Base-by-base conservation (phyloP, 2,797 vertebrate genomes). In the Artibeus jamaicensis region DNA sequence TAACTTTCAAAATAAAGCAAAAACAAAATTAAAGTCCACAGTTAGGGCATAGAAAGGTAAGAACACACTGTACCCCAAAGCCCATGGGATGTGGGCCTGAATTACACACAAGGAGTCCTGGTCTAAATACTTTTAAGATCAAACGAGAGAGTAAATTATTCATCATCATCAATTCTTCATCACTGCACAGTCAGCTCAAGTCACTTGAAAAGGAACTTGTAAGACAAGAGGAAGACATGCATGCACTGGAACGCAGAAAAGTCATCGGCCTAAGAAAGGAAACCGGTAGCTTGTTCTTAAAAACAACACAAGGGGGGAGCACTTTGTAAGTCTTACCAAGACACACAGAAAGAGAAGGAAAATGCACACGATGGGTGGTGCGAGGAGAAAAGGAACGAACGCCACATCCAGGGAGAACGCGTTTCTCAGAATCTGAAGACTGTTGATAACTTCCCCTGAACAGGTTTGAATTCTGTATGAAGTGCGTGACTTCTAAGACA, bases 401-500 rank as follows among this genome's bases (percentile, higher is more conserved):
- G 50, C 37, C 57, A 19, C 76, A 70, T 76, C 39, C 26, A 70
- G 62, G 62, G 73, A 39, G 82, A 91, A 65, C 34, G 15, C 2
- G 68, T 34, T 83, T 50, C 29, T 84, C 88, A 88, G 85, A 68
- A 90, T 76, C 86, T 74, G 68, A 50, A 87, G 85, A 86, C 42
- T 86, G 21, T 83, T 83, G 65, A 93, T n/a, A 91, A 77, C 50
- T 83, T 93, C 42, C 73, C 86, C 44, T 42, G 86, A 24, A 34
- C 62, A 59, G 32, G 87, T 76, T 95, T 85, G 92, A 89, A 92
- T 76, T 85, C 82, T 82, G 59, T 59, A 90, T 32, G 19, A 86
- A 87, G 81, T 46, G 85, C 92, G 44, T 85, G 50, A 86, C 86
- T 92, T 78, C 53, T 87, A 68, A 92, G 85, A 87, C 94, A 95